These are phyloP conservation scores for Nymphalis c-album DNA, from an alignment of 2,888 invertebrate genomes.

Conservation along the genomic window DNA sequence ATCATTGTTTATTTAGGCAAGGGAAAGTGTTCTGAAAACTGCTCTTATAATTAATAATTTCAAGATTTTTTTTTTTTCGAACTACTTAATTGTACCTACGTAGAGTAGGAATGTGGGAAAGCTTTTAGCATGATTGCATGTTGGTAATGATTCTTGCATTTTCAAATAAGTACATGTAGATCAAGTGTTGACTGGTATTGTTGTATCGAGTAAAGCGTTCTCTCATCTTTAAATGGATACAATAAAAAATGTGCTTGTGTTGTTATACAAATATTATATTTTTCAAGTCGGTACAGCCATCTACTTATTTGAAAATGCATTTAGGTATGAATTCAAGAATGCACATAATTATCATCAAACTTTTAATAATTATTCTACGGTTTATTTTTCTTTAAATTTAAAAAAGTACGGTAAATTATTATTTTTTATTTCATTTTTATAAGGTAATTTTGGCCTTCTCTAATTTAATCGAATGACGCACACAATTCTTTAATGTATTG, in stretches of 20 bases:
- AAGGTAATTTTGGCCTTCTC: slow-evolving; percentile 31
- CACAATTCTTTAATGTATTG: slow-evolving; percentile 31
- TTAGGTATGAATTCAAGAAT: slow-evolving; percentile 31
- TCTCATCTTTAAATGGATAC: neutral
- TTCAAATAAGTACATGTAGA: slow-evolving; percentile 34
- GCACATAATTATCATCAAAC: slow-evolving; percentile 32
- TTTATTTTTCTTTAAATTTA: slow-evolving; percentile 31
- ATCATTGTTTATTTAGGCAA: slow-evolving; percentile 49
- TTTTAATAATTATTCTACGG: slow-evolving; percentile 33
- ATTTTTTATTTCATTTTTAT: slow-evolving; percentile 19
- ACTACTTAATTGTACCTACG: slow-evolving; percentile 71
- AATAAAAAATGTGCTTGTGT: neutral
- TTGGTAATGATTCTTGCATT: slow-evolving; percentile 44
- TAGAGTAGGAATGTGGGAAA: slow-evolving; percentile 62
- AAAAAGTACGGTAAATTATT: slow-evolving; percentile 31
- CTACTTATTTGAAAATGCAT: slow-evolving; percentile 32
- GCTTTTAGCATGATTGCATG: slow-evolving; percentile 75
- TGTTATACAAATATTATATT: neutral
- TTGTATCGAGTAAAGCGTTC: neutral
- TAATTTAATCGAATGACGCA: slow-evolving; percentile 32
- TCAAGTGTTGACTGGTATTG: neutral
- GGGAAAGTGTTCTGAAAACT: slow-evolving; percentile 68
- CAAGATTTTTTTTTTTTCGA: slow-evolving; percentile 62
- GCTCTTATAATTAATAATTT: slow-evolving; percentile 73
- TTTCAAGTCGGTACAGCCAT: neutral